Evolutionary conservation across 2,888 invertebrate genomes (phyloP), one percentile per base, ranked within the genome.

Genomic region (Meiosimyza platycephala): DNA sequence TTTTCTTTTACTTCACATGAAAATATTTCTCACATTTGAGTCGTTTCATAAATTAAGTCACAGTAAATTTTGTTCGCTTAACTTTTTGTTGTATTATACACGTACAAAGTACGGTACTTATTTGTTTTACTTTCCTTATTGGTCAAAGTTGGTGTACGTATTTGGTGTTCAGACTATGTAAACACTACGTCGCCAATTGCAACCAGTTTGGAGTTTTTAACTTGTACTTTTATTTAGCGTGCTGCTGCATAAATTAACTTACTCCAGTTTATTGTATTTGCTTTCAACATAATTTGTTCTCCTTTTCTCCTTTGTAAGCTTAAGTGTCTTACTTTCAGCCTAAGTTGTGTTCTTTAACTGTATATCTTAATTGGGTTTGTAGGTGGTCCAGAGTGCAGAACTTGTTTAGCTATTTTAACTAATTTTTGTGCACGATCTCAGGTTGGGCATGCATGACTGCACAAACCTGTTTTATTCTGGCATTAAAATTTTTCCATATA

Each of bases 371-470:
- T 22, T 64, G 51, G 64, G 64, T 64, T 22, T 64, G 64, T 64
- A 64, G 64, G 64, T 64, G 64, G 64, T 64, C 64, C 64, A 51
- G 51, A 64, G 33, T 40, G 51, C 50, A 15, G 64, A 64, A 64
- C 64, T 64, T 64, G 64, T 64, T 64, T 50, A 28, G 11, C n/a
- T 1, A n/a, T 60, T 28, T 15, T n/a, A 9, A 28, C 60, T 12
- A 60, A 62, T 16, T 59, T 22, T 59, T 28, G 12, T 62, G 28
- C n/a, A 33, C 13, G n/a, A 47, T 6, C 28, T 62, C 40, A 22
- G n/a, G 1, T 6, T 15, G 47, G 47, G 28, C 40, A 28, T 62
- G 47, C 60, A 62, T 62, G 60, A 62, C n/a, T 62, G 40, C 47
- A 18, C 6, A 62, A 62, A 40, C 60, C n/a, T 62, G 60, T 40